phyloP scores from a whole-genome alignment of 2,113 vertebrate genomes.

The Lipophrys pholis region DNA sequence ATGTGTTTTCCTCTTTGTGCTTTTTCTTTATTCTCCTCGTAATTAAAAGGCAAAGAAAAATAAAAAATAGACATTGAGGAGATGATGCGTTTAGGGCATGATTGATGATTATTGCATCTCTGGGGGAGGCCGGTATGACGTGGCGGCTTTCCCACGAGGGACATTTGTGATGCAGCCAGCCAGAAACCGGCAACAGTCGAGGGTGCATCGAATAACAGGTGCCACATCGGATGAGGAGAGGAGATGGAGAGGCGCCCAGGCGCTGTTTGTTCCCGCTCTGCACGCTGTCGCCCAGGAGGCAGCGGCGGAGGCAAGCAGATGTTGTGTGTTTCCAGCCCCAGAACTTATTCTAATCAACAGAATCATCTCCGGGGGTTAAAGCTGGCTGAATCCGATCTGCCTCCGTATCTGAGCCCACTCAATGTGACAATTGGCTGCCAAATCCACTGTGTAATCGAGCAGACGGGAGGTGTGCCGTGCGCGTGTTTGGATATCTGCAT shows the following conservation, averaged over 20 bases:
- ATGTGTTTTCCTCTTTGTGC: neutral
- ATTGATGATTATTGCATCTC: slow-evolving; percentile 55
- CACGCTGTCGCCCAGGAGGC: slow-evolving; percentile 43
- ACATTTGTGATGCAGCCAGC: slow-evolving; percentile 27
- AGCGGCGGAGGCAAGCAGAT: slow-evolving; percentile 53
- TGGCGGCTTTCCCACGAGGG: slow-evolving; percentile 29
- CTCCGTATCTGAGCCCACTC: slow-evolving; percentile 51
- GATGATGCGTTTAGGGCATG: slow-evolving; percentile 30
- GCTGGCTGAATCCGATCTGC: slow-evolving; percentile 62
- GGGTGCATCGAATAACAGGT: slow-evolving; percentile 41
- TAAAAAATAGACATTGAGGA: slow-evolving; percentile 26
- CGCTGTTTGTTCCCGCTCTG: slow-evolving; percentile 48
- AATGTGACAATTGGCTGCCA: slow-evolving; percentile 65
- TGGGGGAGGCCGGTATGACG: slow-evolving; percentile 13
- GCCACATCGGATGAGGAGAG: slow-evolving; percentile 30
- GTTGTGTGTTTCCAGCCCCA: slow-evolving; percentile 53
- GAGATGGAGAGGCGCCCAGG: slow-evolving; percentile 21
- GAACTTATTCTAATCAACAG: slow-evolving; percentile 69
- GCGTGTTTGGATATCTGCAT: neutral
- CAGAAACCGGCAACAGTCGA: slow-evolving; percentile 30
- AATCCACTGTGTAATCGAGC: slow-evolving; percentile 70
- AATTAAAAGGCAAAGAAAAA: slow-evolving; percentile 2
- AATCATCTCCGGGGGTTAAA: slow-evolving; percentile 61
- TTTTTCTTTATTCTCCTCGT: neutral
- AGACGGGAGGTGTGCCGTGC: slow-evolving; percentile 47